A percentile compares a stretch with the other conserved stretches of the same genome.
These are phyloP conservation scores for Hypotaenidia philippensis DNA, from an alignment of 2,797 vertebrate genomes.

Conservation along the genomic window DNA sequence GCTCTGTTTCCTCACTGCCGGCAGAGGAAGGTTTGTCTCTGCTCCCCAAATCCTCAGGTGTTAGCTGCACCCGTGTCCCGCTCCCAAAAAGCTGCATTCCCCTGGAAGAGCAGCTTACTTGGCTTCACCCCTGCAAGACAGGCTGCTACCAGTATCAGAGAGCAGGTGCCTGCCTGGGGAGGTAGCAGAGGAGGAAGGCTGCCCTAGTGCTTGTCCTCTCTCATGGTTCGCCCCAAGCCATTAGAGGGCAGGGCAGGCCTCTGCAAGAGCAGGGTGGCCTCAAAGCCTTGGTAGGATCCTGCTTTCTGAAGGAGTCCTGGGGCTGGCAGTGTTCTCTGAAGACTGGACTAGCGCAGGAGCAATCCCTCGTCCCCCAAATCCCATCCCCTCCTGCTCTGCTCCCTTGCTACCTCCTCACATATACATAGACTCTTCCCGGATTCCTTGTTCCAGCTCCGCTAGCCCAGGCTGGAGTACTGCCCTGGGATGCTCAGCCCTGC, in stretches of 20 bases:
- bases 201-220: accelerated
- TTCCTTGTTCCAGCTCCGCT: background rate
- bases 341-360: background rate
- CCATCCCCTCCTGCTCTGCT: background rate
- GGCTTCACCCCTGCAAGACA: background rate
- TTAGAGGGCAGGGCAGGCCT: background rate
- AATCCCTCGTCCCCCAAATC: background rate
- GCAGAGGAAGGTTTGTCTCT: accelerated
- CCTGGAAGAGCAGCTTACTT: background rate
- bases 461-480: background rate
- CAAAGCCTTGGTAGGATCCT: background rate
- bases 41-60: background rate
- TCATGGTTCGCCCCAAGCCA: background rate
- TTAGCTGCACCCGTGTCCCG: background rate
- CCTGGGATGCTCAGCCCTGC: background rate
- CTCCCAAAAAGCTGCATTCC: too few relatives aligned
- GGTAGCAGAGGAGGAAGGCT: background rate
- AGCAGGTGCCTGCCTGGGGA: background rate
- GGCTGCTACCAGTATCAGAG: background rate
- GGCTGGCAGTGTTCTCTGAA: background rate
- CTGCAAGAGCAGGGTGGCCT: background rate
- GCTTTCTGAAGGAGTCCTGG: background rate
- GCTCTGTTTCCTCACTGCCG: background rate
- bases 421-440: accelerated
- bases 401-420: accelerated